These are phyloP conservation scores for Balearica regulorum DNA, from an alignment of 2,797 vertebrate genomes.

Conservation along the genomic window DNA sequence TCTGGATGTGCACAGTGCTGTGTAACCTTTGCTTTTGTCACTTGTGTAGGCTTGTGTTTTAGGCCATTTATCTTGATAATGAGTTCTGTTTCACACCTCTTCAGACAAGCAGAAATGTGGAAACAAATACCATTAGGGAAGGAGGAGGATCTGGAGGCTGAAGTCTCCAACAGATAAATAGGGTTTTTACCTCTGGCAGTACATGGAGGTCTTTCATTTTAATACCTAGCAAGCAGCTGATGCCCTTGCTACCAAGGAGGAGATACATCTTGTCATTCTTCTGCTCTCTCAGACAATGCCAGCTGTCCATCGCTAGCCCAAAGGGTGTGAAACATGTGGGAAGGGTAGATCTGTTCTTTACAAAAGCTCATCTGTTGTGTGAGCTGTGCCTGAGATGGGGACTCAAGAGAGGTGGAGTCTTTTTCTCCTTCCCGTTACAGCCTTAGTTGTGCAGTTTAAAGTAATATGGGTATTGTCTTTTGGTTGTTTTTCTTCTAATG, in stretches of 20 bases:
- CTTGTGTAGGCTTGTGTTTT: not conserved
- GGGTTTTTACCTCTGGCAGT: not conserved
- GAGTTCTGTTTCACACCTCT: slow-evolving; percentile 28
- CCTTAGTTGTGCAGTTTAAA: not conserved
- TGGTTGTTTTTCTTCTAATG: not conserved
- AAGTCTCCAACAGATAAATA: not conserved
- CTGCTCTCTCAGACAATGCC: not conserved
- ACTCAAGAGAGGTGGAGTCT: not conserved
- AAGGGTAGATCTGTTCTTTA: not conserved
- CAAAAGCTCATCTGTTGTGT: not conserved
- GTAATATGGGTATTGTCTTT: not conserved
- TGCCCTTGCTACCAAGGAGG: not conserved
- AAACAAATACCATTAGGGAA: not conserved
- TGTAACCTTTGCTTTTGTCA: not conserved
- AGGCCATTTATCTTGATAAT: slow-evolving; percentile 39
- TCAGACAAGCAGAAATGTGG: slow-evolving; percentile 3
- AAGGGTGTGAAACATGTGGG: not conserved
- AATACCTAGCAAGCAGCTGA: not conserved
- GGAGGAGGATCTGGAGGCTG: not conserved
- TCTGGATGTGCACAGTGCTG: not conserved
- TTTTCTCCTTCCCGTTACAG: not conserved
- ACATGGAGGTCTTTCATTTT: not conserved
- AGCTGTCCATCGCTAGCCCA: not conserved
- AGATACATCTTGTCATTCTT: not conserved
- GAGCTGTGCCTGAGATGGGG: not conserved